Conservation (phyloP, 2,797 vertebrate genomes). For the Austrolebias charrua region DNA sequence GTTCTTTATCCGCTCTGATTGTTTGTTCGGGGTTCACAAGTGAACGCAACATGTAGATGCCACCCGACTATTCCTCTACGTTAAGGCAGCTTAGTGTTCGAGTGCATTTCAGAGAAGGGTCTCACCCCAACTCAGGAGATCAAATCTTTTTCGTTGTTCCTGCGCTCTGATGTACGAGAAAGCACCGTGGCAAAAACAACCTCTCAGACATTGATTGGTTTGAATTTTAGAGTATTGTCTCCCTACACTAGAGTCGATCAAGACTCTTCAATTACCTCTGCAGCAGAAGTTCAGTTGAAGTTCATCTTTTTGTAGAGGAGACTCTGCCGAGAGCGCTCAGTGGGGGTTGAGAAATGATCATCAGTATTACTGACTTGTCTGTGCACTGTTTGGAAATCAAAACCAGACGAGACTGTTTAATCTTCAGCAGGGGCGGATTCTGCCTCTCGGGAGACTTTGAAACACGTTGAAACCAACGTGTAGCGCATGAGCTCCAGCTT, state of each 20-base stretch:
- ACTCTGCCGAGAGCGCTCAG: background rate
- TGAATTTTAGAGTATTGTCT: slow-evolving; percentile 22
- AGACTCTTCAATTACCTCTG: slow-evolving; percentile 10
- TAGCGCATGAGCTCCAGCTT: background rate
- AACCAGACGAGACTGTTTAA: slow-evolving; percentile 8
- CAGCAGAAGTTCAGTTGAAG: slow-evolving; percentile 27
- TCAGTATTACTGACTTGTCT: slow-evolving; percentile 37
- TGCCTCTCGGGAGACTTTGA: background rate
- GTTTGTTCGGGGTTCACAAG: too few relatives aligned
- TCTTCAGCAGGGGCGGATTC: background rate
- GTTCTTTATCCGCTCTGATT: too few relatives aligned
- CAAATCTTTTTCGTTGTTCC: background rate
- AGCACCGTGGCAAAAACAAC: slow-evolving; percentile 3
- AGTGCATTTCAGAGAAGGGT: slow-evolving; percentile 1
- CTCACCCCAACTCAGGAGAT: slow-evolving; percentile 13
- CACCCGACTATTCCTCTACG: background rate
- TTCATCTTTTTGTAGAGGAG: slow-evolving; percentile 23
- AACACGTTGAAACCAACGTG: background rate
- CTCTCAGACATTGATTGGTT: slow-evolving; percentile 23
- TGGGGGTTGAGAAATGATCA: slow-evolving; percentile 15
- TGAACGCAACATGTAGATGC: too few relatives aligned
- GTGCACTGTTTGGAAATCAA: slow-evolving; percentile 17
- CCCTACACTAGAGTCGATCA: slow-evolving; percentile 14
- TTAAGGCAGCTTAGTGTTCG: slow-evolving; percentile 39
- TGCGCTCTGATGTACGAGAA: slow-evolving; percentile 6